phyloP scores from a whole-genome alignment of 2,797 vertebrate species.

The Pseudochirops corinnae region DNA sequence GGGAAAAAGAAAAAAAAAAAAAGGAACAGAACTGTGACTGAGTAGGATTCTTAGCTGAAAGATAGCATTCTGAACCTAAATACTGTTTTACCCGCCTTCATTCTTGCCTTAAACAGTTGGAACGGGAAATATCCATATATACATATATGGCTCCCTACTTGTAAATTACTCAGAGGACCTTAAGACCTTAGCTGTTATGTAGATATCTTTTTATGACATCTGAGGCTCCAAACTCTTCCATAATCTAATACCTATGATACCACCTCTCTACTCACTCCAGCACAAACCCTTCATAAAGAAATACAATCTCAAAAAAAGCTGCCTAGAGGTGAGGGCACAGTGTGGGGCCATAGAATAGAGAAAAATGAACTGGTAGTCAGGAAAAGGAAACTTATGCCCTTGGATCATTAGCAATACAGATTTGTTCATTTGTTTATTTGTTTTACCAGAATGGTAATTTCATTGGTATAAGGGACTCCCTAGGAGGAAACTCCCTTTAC shows the following conservation, averaged over 20 bases:
- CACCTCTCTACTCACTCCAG: not conserved
- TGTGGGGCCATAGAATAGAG: not conserved
- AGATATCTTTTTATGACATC: not conserved
- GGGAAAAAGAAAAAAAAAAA: constrained; percentile 34
- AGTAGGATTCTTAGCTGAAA: constrained; percentile 50
- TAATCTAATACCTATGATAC: not conserved
- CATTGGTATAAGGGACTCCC: not conserved
- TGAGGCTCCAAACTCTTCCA: not conserved
- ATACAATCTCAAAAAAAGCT: not conserved
- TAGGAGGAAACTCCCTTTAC: not conserved
- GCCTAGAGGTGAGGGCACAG: not conserved
- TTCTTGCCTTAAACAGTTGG: constrained; percentile 54
- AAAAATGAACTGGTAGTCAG: not conserved
- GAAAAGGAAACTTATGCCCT: not conserved
- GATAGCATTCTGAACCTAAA: constrained; percentile 64
- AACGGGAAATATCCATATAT: constrained; percentile 24
- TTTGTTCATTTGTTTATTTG: not conserved
- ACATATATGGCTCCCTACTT: not conserved
- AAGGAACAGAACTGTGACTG: constrained; percentile 40
- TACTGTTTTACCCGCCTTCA: not conserved
- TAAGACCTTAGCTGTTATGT: constrained; percentile 28
- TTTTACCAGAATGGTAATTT: not conserved
- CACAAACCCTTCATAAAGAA: not conserved
- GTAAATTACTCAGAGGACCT: constrained; percentile 43
- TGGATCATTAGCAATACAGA: not conserved